These are phyloP conservation scores for Cnemophilus loriae DNA, from an alignment of 2,113 vertebrate species.

Conservation along the genomic window DNA sequence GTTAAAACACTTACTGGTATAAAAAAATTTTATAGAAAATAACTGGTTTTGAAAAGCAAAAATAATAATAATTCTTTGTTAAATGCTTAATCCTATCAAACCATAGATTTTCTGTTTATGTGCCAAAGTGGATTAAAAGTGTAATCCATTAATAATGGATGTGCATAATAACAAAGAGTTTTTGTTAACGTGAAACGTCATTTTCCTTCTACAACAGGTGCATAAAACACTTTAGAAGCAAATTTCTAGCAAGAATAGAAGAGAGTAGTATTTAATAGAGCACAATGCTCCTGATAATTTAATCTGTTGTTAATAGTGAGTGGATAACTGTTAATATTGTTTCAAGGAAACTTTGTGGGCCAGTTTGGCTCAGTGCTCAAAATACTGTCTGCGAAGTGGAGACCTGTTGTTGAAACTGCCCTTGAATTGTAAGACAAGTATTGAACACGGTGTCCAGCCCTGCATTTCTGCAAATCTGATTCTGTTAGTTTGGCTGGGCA, in stretches of 20 bases:
- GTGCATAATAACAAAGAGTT: not conserved
- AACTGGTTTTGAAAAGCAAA: not conserved
- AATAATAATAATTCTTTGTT: not conserved
- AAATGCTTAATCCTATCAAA: constrained; percentile 25
- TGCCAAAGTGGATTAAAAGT: constrained; percentile 13
- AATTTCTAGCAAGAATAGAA: not conserved
- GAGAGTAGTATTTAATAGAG: not conserved
- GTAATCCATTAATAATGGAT: constrained; percentile 17
- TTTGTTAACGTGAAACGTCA: constrained; percentile 2
- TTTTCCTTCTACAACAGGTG: constrained; percentile 14
- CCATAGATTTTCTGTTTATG: constrained; percentile 1
- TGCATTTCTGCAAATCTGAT: not conserved
- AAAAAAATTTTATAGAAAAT: not conserved
- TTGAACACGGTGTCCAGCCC: not conserved
- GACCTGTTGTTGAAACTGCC: not conserved
- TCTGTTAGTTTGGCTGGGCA: not conserved
- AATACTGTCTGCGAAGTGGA: not conserved
- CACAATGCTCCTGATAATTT: not conserved
- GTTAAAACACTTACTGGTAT: not conserved
- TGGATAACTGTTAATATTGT: not conserved
- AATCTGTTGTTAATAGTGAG: not conserved
- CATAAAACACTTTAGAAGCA: constrained; percentile 32
- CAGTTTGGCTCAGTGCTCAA: not conserved
- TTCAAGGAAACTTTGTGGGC: not conserved
- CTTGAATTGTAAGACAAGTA: not conserved